Conservation (phyloP, 35 echinoderm and acorn worm species). For the Stichopus chloronotus region DNA sequence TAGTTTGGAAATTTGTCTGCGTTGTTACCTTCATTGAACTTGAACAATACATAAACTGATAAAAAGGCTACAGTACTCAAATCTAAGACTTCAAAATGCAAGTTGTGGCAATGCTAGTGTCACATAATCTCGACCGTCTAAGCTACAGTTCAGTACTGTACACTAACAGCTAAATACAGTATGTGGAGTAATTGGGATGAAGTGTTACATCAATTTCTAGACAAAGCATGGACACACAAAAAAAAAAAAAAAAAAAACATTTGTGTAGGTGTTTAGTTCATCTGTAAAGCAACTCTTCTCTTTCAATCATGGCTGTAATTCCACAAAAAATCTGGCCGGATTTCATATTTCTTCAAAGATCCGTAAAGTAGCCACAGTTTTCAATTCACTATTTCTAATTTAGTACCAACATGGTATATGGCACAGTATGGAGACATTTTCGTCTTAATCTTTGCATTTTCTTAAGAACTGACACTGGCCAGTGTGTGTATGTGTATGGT, state of each 20-base stretch:
- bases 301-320: background rate
- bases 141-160: background rate
- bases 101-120: background rate
- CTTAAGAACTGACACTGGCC: background rate
- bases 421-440: background rate
- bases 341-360: background rate
- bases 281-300: background rate
- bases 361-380: background rate
- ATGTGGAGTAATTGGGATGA: background rate
- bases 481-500: background rate
- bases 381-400: background rate
- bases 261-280: background rate
- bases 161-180: background rate
- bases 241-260: no score
- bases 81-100: slow-evolving; percentile 2
- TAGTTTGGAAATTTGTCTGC: background rate
- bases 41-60: slow-evolving; percentile 3
- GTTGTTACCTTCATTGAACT: background rate
- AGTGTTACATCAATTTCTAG: background rate
- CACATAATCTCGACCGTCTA: background rate
- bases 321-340: background rate
- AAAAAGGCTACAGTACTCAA: background rate
- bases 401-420: background rate
- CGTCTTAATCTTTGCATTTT: background rate
- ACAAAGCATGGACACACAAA: background rate